phyloP scores from a whole-genome alignment of 2,888 invertebrate genomes.

The Yponomeuta cagnagella region DNA sequence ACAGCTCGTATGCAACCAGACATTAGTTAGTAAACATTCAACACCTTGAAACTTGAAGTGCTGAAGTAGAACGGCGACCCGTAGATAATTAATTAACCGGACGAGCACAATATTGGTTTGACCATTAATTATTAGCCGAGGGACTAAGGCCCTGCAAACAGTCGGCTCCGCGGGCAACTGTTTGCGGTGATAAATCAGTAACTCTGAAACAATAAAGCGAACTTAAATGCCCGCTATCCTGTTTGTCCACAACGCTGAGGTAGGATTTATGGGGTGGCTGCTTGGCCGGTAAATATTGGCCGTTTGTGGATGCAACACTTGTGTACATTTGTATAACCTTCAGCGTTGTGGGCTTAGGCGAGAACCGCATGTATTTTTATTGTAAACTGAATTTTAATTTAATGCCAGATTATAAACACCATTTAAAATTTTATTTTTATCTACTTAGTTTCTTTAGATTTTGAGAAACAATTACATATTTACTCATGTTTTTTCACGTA shows the following conservation, averaged over 20 bases:
- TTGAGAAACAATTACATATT: no score
- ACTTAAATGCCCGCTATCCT: constrained; percentile 23
- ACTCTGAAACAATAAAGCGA: constrained; percentile 42
- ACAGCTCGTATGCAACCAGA: no score
- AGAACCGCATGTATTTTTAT: no score
- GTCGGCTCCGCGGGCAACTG: neutral
- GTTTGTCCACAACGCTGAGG: neutral
- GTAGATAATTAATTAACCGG: neutral
- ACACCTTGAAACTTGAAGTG: neutral
- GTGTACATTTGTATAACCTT: no score
- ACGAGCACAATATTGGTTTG: neutral
- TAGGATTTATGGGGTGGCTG: constrained; percentile 6
- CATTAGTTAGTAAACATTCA: no score
- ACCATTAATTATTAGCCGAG: constrained; percentile 9
- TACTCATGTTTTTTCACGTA: no score
- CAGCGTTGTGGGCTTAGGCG: no score
- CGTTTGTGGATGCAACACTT: neutral
- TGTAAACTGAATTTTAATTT: no score
- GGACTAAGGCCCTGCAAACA: neutral
- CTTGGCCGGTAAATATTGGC: neutral
- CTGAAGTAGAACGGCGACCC: neutral
- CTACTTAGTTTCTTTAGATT: no score
- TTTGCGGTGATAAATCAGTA: constrained; percentile 54
- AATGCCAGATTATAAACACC: no score
- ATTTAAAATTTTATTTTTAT: no score